Evolutionary conservation across 2,113 vertebrate species (phyloP).

Genomic region (Cebus imitator): DNA sequence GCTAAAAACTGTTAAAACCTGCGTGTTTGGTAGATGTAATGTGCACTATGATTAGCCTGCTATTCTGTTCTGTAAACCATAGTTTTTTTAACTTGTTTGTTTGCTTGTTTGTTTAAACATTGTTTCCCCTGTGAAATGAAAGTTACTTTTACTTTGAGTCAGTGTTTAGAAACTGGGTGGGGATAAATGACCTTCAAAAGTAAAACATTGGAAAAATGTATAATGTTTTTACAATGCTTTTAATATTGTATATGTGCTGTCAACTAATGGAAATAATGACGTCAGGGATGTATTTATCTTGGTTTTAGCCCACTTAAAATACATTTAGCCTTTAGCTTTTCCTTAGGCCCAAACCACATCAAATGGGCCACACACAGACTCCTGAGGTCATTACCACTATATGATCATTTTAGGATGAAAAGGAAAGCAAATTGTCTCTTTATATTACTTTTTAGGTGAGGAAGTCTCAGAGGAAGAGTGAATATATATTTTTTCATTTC

Average conservation of each 20-base stretch:
- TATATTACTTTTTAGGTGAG: constrained; percentile 63
- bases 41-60: constrained; percentile 51
- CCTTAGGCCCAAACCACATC: constrained; percentile 81
- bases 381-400: constrained; percentile 81
- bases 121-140: constrained; percentile 46
- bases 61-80: constrained; percentile 60
- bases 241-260: constrained; percentile 82
- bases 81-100: constrained; percentile 14
- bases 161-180: constrained; percentile 77
- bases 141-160: constrained; percentile 74
- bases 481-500: constrained; percentile 60
- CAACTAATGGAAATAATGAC: constrained; percentile 84
- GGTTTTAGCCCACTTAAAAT: constrained; percentile 83
- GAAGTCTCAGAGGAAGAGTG: constrained; percentile 66
- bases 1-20: not conserved
- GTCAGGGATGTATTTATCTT: constrained; percentile 82
- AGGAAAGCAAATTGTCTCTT: constrained; percentile 77
- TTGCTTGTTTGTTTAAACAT: constrained; percentile 55
- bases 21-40: not conserved
- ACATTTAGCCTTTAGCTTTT: constrained; percentile 81
- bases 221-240: constrained; percentile 81
- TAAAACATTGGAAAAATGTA: constrained; percentile 68
- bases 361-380: constrained; percentile 81
- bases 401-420: constrained; percentile 79
- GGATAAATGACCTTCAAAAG: constrained; percentile 60